Percentiles rank a stretch among this genome's conserved stretches.
Evolutionary conservation across 2,888 invertebrate species (phyloP).

Genomic region (Apamea epomidion): DNA sequence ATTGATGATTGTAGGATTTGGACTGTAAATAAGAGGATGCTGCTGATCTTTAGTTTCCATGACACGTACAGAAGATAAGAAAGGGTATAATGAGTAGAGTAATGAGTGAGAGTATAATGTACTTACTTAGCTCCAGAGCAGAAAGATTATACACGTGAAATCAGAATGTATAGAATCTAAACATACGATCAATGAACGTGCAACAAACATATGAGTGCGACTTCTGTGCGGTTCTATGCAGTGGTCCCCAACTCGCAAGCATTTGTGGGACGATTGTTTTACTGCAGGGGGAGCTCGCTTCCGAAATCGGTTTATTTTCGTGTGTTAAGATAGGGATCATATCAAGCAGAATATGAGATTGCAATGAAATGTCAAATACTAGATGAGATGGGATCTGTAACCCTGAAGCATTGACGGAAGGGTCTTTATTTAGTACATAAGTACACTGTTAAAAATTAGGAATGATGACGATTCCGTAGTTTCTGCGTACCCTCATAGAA

Average conservation of each 20-base stretch:
- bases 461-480: neutral
- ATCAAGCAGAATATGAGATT: slow-evolving; percentile 8
- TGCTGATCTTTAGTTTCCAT: neutral
- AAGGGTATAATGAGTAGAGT: neutral
- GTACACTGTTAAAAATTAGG: too few species aligned
- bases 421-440: neutral
- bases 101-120: neutral
- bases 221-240: neutral
- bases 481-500: neutral
- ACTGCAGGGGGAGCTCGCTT: slow-evolving; percentile 40
- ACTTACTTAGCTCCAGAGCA: neutral
- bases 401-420: neutral
- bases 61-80: neutral
- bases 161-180: neutral
- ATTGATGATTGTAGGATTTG: neutral
- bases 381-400: neutral
- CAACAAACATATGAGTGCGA: neutral
- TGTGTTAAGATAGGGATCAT: slow-evolving; percentile 29
- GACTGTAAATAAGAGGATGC: neutral
- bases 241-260: neutral
- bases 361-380: neutral
- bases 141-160: neutral
- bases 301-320: slow-evolving; percentile 53
- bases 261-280: slow-evolving; percentile 31
- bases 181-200: neutral